Evolutionary conservation across 1,140 invertebrate genomes (phyloP), one percentile per base, ranked within the genome.

Genomic region (Bombus confusus): DNA sequence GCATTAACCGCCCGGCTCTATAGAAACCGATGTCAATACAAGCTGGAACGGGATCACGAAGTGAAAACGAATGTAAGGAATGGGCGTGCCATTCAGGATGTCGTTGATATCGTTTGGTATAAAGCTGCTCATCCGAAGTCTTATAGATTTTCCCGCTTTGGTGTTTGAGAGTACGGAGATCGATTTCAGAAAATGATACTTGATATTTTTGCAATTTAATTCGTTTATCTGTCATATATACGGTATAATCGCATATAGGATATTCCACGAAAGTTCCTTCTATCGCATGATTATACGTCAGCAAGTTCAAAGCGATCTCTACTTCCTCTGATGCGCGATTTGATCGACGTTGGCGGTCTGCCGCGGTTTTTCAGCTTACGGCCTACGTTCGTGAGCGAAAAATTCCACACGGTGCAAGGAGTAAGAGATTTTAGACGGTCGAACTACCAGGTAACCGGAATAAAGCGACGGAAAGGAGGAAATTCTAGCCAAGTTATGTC

Each of bases 51-150:
- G 86, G 83, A 88, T 86, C 80, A 83, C 77, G 83, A 89, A 87
- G 88, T 88, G 83, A 89, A 92, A 90, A 88, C 89, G 86, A 91
- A 75, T 88, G 74, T n/a, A 47, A 85, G 69, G 59, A 85, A 86
- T 79, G 72, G 89, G 78, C 83, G 89, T 89, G 52, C 80, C 83
- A 73, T 88, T 89, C 90, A 86, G 83, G 77, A 91, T 64, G 75
- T 59, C 80, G 73, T 64, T 68, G 86, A 87, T 87, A 90, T 90
- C 86, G 80, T 80, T 18, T 74, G 47, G 25, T 90, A 86, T 88
- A 90, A 64, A 86, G 80, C 82, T 90, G 83, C 62, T 71, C 83
- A 68, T 82, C 76, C 72, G 80, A 78, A 74, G 75, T 87, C 72
- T 22, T 41, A 31, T 47, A 43, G 62, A 25, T 72, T 25, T n/a